Evolutionary conservation across 2,888 invertebrate species (phyloP).

Genomic region (Drosophila setosimentum): DNA sequence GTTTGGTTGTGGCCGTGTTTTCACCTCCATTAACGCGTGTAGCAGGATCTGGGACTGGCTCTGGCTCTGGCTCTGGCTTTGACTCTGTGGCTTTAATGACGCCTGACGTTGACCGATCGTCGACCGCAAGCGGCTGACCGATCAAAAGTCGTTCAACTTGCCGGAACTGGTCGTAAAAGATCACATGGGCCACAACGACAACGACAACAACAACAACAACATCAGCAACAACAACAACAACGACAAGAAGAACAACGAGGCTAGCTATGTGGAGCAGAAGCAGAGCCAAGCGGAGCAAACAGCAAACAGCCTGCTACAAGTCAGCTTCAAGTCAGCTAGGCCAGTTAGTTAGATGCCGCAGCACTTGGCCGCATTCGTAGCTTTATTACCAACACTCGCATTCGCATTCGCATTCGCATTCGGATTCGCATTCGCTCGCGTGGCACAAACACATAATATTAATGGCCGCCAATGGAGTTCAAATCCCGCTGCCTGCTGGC

Average conservation of each 20-base stretch:
- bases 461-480: slow-evolving; percentile 75
- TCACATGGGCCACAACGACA: slow-evolving; percentile 67
- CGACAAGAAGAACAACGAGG: slow-evolving; percentile 18
- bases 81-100: slow-evolving; percentile 70
- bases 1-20: slow-evolving; percentile 62
- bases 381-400: slow-evolving; percentile 46
- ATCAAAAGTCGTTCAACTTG: slow-evolving; percentile 82
- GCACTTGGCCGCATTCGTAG: slow-evolving; percentile 61
- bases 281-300: slow-evolving; percentile 12
- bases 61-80: slow-evolving; percentile 19
- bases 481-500: slow-evolving; percentile 40
- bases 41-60: slow-evolving; percentile 69
- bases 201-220: slow-evolving; percentile 16
- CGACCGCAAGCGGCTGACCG: slow-evolving; percentile 81
- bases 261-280: slow-evolving; percentile 68
- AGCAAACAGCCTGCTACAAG: slow-evolving; percentile 15
- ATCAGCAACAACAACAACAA: slow-evolving; percentile 12
- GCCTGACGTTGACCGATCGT: slow-evolving; percentile 83
- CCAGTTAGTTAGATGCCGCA: slow-evolving; percentile 48
- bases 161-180: slow-evolving; percentile 81
- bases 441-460: slow-evolving; percentile 68
- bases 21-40: slow-evolving; percentile 78
- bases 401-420: neutral
- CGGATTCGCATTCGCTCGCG: slow-evolving; percentile 47
- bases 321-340: slow-evolving; percentile 16